These are phyloP conservation scores for Eledone cirrhosa DNA, from an alignment of 2,888 invertebrate genomes.

Conservation along the genomic window DNA sequence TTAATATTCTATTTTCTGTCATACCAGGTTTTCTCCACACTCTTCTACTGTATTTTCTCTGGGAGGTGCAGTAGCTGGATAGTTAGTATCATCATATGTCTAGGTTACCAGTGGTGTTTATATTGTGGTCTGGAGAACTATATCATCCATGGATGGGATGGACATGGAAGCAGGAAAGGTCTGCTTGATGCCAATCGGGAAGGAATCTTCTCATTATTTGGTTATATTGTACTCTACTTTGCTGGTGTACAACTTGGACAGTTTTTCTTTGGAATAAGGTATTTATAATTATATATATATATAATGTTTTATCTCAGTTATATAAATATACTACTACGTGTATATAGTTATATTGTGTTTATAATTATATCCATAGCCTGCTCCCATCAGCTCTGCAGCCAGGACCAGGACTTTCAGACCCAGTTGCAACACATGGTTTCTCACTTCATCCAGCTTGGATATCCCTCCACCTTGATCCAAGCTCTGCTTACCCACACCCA, in stretches of 20 bases:
- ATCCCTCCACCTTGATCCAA: too few species aligned
- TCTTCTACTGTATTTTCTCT: conserved; percentile 72
- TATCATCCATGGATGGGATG: conserved; percentile 71
- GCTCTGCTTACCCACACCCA: too few species aligned
- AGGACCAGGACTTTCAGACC: too few species aligned
- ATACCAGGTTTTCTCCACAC: conserved; percentile 72
- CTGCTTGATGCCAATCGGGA: conserved; percentile 88
- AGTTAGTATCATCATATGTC: conserved; percentile 71
- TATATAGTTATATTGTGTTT: too few species aligned
- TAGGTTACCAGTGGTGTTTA: conserved; percentile 76
- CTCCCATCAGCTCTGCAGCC: too few species aligned
- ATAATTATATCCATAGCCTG: too few species aligned
- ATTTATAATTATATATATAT: conserved; percentile 3
- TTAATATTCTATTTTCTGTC: too few species aligned
- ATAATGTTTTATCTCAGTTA: too few species aligned
- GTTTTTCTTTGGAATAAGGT: conserved; percentile 55
- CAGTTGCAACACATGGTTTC: too few species aligned
- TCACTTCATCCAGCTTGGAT: too few species aligned
- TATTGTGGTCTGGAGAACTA: conserved; percentile 73
- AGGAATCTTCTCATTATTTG: conserved; percentile 85
- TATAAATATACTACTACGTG: too few species aligned
- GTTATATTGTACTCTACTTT: conserved; percentile 86
- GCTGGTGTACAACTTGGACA: conserved; percentile 71
- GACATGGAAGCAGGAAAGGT: conserved; percentile 63
- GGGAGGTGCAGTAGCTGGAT: conserved; percentile 70